Percentiles rank a stretch among this genome's conserved stretches.
Evolutionary conservation across 2,113 vertebrate species (phyloP).

Genomic region (Cyanocitta stelleri): DNA sequence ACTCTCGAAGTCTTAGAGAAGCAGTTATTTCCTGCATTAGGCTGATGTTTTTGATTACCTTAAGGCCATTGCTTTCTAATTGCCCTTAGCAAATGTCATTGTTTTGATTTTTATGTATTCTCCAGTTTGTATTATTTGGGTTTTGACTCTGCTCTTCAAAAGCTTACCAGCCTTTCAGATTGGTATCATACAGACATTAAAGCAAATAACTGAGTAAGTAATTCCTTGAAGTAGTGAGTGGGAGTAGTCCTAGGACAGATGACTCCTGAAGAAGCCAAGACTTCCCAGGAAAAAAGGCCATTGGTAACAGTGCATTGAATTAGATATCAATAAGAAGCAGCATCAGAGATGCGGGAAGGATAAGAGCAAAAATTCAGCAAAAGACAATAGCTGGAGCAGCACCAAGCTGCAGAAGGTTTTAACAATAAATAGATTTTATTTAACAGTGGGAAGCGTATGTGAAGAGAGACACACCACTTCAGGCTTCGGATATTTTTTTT

Average conservation of each 20-base stretch:
- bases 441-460: background rate
- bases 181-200: background rate
- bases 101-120: background rate
- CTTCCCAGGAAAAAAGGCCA: background rate
- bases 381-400: background rate
- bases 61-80: background rate
- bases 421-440: background rate
- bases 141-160: background rate
- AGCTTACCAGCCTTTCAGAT: background rate
- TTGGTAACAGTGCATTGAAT: background rate
- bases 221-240: background rate
- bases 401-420: background rate
- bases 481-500: background rate
- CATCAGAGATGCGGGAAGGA: background rate
- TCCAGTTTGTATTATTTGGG: background rate
- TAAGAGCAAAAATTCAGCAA: background rate
- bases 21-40: background rate
- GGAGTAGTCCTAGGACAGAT: background rate
- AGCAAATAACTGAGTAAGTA: background rate
- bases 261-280: background rate
- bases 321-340: background rate
- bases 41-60: background rate
- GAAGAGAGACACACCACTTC: background rate
- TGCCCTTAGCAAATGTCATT: background rate
- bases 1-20: background rate